These are phyloP conservation scores for Microctenopoma lineatum DNA, from an alignment of 2,797 vertebrate genomes.

Conservation along the genomic window DNA sequence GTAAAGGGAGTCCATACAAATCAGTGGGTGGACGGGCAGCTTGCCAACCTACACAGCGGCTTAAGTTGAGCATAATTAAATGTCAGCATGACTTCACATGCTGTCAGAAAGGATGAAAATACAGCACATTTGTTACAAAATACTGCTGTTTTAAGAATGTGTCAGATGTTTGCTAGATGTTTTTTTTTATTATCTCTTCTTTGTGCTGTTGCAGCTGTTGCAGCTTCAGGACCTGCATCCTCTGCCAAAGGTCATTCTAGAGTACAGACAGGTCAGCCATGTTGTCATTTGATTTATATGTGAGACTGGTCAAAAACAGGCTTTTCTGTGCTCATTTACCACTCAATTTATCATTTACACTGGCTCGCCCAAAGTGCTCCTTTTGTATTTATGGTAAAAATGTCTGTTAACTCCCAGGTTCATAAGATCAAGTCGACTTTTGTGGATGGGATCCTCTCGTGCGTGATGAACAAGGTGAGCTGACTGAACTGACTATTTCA, in stretches of 20 bases:
- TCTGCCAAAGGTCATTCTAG: conserved; percentile 91
- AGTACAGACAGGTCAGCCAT: conserved; percentile 89
- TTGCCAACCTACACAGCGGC: background rate
- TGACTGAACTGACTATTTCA: background rate
- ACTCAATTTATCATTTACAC: too few species aligned
- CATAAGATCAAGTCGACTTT: conserved; percentile 95
- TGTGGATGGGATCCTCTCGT: conserved; percentile 88
- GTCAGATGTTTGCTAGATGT: background rate
- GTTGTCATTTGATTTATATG: background rate
- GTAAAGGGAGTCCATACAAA: background rate
- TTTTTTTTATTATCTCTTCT: background rate
- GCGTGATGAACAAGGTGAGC: conserved; percentile 87
- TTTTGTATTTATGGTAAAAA: background rate
- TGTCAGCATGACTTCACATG: background rate
- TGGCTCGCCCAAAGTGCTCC: background rate
- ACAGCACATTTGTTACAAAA: background rate
- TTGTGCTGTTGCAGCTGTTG: conserved; percentile 81
- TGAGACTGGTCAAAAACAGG: background rate
- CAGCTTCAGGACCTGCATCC: conserved; percentile 91
- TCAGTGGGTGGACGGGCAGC: background rate
- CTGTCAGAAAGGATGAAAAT: background rate
- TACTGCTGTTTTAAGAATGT: background rate
- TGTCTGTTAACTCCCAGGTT: conserved; percentile 76
- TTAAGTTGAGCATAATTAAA: background rate
- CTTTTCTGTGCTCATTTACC: background rate